Evolutionary conservation across 2,113 vertebrate genomes (phyloP), one percentile per base, ranked within the genome.

Genomic region (Apaloderma vittatum): DNA sequence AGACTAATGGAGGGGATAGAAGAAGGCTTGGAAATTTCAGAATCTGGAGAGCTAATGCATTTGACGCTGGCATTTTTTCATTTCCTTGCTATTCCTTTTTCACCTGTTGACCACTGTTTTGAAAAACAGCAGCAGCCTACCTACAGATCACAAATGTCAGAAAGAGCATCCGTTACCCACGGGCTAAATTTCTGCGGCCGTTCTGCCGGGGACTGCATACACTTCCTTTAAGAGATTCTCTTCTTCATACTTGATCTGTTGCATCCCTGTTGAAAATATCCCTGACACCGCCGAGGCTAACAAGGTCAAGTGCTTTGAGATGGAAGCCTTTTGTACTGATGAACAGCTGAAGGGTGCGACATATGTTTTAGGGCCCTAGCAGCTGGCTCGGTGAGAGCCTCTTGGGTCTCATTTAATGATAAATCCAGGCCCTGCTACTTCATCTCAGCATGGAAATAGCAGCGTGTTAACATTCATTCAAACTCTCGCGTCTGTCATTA

Each of bases 281-380:
- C 97, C 85, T 93, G 92, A 96, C 98, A 97, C 95, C 4, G 13
- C 91, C n/a, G 83, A 97, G 96, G 94, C 96, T 97, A 97, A 97
- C 97, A 98, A 98, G 97, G 97, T 98, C 97, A 97, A 97, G 95
- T 95, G 91, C 94, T 97, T 59, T 81, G 96, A 97, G 95, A 95
- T 93, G 92, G 95, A 96, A 97, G 67, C 94, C 93, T 95, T 96
- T 96, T 96, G 88, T 96, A 95, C 91, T 97, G 96, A 97, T 90
- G 94, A 97, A 96, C 95, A 96, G 97, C 95, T 97, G 96, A 97
- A 97, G 95, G 95, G 94, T 97, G 90, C 78, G 76, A 97, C 96
- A 98, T 97, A 97, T 97, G 97, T 97, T 98, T 97, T 94, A 94
- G 93, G 95, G 88, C 97, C 95, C 80, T 86, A 96, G 94, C 97